Evolutionary conservation across 2,888 invertebrate genomes (phyloP).

Genomic region (Nemapogon koenigi): DNA sequence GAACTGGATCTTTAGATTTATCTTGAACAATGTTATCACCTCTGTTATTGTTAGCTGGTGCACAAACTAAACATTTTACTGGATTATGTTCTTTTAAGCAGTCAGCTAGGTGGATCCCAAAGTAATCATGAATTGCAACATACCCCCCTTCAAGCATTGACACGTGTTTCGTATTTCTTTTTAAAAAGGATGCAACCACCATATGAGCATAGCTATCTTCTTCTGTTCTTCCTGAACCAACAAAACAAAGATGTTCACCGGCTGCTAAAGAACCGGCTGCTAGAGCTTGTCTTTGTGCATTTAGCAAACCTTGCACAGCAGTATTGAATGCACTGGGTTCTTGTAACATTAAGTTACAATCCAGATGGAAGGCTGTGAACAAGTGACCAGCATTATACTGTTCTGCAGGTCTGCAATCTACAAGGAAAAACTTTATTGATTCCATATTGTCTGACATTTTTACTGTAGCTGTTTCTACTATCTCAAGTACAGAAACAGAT

Average conservation of each 20-base stretch:
- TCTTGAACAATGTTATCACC: constrained; percentile 27
- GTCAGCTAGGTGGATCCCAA: constrained; percentile 80
- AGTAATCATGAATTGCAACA: constrained; percentile 80
- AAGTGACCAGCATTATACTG: constrained; percentile 98
- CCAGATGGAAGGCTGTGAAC: constrained; percentile 96
- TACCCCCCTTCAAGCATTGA: constrained; percentile 94
- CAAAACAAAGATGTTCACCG: constrained; percentile 88
- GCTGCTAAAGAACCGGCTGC: constrained; percentile 87
- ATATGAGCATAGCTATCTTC: constrained; percentile 97
- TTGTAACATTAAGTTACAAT: constrained; percentile 96
- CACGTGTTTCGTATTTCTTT: constrained; percentile 91
- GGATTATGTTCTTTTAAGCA: constrained; percentile 87
- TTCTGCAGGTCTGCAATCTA: constrained; percentile 95
- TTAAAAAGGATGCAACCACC: constrained; percentile 97
- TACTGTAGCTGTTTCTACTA: constrained; percentile 81
- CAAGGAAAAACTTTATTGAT: constrained; percentile 88
- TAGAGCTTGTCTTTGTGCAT: constrained; percentile 87
- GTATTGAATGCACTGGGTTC: constrained; percentile 94
- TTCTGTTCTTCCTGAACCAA: constrained; percentile 92
- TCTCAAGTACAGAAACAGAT: constrained; percentile 93
- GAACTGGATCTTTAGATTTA: constrained; percentile 39
- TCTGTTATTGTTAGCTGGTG: constrained; percentile 54
- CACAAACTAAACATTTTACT: constrained; percentile 82
- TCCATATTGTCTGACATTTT: constrained; percentile 68
- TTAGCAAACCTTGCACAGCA: constrained; percentile 90